Evolutionary conservation across 1,140 invertebrate genomes (phyloP).

Genomic region (Dufourea novaeangliae): DNA sequence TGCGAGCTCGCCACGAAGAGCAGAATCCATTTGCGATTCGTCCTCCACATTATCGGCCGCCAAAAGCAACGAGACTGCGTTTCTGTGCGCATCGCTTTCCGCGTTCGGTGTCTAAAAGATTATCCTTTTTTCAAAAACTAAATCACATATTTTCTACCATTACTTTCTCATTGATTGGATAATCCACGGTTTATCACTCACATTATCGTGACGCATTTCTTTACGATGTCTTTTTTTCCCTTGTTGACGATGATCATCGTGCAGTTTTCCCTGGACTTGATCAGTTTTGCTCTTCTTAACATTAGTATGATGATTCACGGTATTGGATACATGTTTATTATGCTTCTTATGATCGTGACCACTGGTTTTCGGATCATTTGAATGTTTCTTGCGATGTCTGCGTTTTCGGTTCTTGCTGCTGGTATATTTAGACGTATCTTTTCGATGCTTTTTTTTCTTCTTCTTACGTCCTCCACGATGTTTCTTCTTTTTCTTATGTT

Average conservation of each 20-base stretch:
- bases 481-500: slow-evolving; percentile 7
- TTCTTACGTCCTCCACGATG: neutral
- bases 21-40: slow-evolving; percentile 67
- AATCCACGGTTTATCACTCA: slow-evolving; percentile 27
- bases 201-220: slow-evolving; percentile 21
- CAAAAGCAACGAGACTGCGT: slow-evolving; percentile 50
- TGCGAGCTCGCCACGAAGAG: slow-evolving; percentile 64
- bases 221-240: neutral
- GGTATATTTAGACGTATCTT: neutral
- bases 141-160: neutral
- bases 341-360: slow-evolving; percentile 20
- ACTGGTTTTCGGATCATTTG: neutral
- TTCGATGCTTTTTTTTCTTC: neutral
- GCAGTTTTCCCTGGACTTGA: neutral
- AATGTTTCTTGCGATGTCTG: slow-evolving; percentile 35
- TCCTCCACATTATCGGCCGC: slow-evolving; percentile 62
- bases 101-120: slow-evolving; percentile 52
- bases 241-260: too few relatives aligned
- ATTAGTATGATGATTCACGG: neutral
- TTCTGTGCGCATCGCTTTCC: slow-evolving; percentile 37
- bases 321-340: neutral
- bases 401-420: slow-evolving; percentile 29
- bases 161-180: neutral
- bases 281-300: slow-evolving; percentile 29
- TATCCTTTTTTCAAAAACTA: slow-evolving; percentile 41